Base-by-base conservation (phyloP, 2,113 vertebrate species). In the Nibea albiflora region DNA sequence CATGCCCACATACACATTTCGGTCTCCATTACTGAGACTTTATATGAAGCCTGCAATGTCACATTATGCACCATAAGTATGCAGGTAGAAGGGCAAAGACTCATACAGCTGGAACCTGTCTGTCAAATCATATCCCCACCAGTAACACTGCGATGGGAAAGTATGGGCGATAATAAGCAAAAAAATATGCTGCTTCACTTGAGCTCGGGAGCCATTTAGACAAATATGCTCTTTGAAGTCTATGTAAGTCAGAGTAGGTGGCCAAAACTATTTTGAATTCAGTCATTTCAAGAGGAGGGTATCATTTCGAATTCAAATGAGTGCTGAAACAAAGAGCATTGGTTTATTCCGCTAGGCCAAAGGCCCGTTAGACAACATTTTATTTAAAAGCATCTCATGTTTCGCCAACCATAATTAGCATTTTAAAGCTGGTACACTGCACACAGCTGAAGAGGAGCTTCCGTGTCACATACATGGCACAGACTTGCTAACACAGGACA, bases 11-110 rank as follows among this genome's bases (percentile, higher is more conserved):
- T 15, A 64, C 50, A 69, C 17, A 78, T 47, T 12, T 39, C n/a
- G 67, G 50, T 77, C 87, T 84, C 78, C 80, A 90, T 84, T 84
- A 56, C 71, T 31, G 67, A 68, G 46, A 77, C 70, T 64, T 80
- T 42, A 70, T 44, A 80, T 81, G 35, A 81, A 77, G 49, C 56
- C 26, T 39, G 47, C 76, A n/a, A 57, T 74, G 58, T 53, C 64
- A 85, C 66, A 57, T 83, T 88, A 87, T 91, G 75, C 75, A 42
- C 70, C 42, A 54, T 76, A 84, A 85, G 67, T 57, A 52, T 78
- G 60, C 81, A 79, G 80, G 85, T 83, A 84, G 57, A 68, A 63
- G 56, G 66, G 52, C 58, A 82, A 69, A 67, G 24, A 66, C 68
- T 81, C 56, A 28, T 65, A 85, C 14, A 24, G 56, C 77, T 82